Conservation (phyloP, 2,888 invertebrate genomes). For the Noctua janthe region DNA sequence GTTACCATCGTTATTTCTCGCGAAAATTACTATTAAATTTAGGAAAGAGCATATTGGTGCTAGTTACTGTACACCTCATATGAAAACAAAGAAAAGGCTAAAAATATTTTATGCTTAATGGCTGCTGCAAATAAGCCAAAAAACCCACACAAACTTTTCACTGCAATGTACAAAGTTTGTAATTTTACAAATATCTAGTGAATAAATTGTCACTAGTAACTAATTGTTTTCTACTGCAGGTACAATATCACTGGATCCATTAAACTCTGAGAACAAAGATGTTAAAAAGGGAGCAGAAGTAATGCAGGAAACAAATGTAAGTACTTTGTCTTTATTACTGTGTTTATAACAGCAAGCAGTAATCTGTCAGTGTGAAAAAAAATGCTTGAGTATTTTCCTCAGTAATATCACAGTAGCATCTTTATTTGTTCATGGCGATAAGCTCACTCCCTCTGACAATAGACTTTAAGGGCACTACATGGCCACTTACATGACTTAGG, state of each 20-base stretch:
- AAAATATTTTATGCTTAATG: not conserved
- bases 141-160: not conserved
- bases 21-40: too few species aligned
- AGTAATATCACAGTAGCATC: not conserved
- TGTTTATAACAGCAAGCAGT: not conserved
- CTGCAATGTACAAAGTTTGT: not conserved
- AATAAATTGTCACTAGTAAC: not conserved
- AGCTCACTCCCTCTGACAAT: not conserved
- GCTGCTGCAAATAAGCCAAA: not conserved
- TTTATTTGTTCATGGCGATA: not conserved
- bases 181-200: not conserved
- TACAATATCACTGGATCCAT: conserved; percentile 62
- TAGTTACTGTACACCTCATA: not conserved
- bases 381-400: not conserved
- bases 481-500: too few species aligned
- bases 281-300: conserved; percentile 30
- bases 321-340: not conserved
- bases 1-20: too few species aligned
- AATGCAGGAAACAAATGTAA: conserved; percentile 43
- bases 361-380: not conserved
- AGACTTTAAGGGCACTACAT: not conserved
- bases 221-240: conserved; percentile 33
- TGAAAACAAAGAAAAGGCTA: not conserved
- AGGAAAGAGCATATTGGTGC: too few species aligned
- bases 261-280: conserved; percentile 47